Evolutionary conservation across 2,888 invertebrate species (phyloP).

Genomic region (Eilema griseolum): DNA sequence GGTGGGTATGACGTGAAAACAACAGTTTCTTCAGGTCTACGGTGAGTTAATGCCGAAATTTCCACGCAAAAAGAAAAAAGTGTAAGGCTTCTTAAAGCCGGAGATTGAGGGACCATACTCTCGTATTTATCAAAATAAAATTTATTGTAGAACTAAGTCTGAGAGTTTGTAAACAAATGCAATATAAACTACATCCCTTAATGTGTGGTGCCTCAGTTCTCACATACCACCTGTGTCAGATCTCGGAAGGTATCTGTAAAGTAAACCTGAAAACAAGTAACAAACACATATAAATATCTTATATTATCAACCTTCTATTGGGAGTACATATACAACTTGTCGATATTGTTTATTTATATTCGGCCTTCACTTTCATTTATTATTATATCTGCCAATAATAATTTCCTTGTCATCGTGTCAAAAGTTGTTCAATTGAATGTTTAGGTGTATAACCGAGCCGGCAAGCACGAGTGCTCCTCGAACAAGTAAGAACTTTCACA

Average conservation of each 20-base stretch:
- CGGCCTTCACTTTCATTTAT: slow-evolving; percentile 50
- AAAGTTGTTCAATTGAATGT: slow-evolving; percentile 48
- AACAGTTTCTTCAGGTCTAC: background rate
- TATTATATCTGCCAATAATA: slow-evolving; percentile 38
- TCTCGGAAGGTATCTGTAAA: no score
- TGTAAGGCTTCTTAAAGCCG: no score
- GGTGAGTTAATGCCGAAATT: background rate
- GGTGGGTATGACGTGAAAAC: background rate
- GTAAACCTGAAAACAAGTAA: background rate
- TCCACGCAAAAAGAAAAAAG: background rate
- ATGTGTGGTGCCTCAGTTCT: no score
- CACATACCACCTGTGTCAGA: no score
- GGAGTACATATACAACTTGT: slow-evolving; percentile 9
- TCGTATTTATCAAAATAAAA: no score
- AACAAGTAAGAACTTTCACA: slow-evolving; percentile 79
- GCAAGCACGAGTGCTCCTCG: slow-evolving; percentile 36
- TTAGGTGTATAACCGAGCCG: slow-evolving; percentile 51
- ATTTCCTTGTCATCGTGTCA: slow-evolving; percentile 40
- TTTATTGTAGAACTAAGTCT: no score
- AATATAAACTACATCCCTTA: no score
- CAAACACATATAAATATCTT: background rate
- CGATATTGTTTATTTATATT: slow-evolving; percentile 20
- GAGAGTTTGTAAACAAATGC: no score
- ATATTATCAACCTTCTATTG: background rate
- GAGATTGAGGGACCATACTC: no score